Conservation (phyloP, 2,113 vertebrate species). For the Corynorhinus townsendii region DNA sequence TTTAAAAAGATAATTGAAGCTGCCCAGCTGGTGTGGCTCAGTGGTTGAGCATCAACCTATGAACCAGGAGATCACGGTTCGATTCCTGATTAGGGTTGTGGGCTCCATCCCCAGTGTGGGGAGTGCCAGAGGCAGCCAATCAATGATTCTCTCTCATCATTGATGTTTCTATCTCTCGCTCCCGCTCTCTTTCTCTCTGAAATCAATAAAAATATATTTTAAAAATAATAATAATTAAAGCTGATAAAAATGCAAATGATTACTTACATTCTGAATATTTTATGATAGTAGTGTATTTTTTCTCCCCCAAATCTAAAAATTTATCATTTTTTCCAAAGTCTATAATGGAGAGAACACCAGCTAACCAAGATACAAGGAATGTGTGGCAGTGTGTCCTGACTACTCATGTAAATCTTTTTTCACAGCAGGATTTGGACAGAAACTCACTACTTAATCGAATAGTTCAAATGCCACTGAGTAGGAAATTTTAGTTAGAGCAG, state of each 20-base stretch:
- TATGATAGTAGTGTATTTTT: neutral
- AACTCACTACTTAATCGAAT: neutral
- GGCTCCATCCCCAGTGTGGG: too few relatives aligned
- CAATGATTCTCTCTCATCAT: too few relatives aligned
- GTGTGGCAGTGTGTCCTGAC: neutral
- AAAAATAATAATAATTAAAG: neutral
- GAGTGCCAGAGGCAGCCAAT: too few relatives aligned
- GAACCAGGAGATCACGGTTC: too few relatives aligned
- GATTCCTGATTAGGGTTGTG: too few relatives aligned
- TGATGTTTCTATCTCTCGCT: too few relatives aligned
- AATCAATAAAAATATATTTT: neutral
- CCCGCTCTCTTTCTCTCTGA: too few relatives aligned
- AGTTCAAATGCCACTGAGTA: constrained; percentile 35
- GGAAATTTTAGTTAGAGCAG: constrained; percentile 25
- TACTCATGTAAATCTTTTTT: constrained; percentile 36
- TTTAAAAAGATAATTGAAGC: neutral
- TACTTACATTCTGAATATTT: neutral
- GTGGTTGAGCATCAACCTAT: too few relatives aligned
- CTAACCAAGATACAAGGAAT: neutral
- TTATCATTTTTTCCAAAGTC: neutral
- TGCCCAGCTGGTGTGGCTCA: too few relatives aligned
- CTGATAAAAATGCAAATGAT: neutral
- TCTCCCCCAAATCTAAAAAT: neutral
- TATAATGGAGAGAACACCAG: neutral
- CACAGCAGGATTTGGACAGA: constrained; percentile 40